These are phyloP conservation scores for Neostethus bicornis DNA, from an alignment of 2,797 vertebrate species.

Conservation along the genomic window DNA sequence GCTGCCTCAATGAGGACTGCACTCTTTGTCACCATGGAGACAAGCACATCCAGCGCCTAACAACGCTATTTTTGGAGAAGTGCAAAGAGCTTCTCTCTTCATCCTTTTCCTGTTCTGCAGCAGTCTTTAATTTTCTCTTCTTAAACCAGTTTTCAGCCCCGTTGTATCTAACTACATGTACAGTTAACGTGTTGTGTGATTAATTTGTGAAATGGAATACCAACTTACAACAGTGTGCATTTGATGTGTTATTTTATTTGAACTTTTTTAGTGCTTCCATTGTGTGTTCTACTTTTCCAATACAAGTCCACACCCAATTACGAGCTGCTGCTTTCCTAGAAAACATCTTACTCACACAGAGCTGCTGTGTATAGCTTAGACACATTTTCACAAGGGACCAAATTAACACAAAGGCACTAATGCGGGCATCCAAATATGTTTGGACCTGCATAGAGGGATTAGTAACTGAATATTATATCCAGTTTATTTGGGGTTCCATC, in stretches of 20 bases:
- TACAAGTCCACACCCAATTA: slow-evolving; percentile 33
- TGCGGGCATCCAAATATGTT: slow-evolving; percentile 52
- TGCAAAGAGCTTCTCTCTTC: slow-evolving; percentile 77
- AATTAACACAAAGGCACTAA: slow-evolving; percentile 60
- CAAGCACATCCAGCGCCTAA: slow-evolving; percentile 82
- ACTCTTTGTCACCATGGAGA: slow-evolving; percentile 83
- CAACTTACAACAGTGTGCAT: neutral
- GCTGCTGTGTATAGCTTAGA: slow-evolving; percentile 39
- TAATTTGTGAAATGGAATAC: slow-evolving; percentile 1
- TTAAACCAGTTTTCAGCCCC: slow-evolving; percentile 61
- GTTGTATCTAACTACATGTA: slow-evolving; percentile 61
- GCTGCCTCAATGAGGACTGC: slow-evolving; percentile 75
- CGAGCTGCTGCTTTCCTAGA: slow-evolving; percentile 23
- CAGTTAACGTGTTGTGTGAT: too few relatives aligned
- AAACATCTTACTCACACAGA: slow-evolving; percentile 20
- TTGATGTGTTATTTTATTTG: slow-evolving; percentile 15
- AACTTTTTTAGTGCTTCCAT: too few relatives aligned
- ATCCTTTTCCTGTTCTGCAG: slow-evolving; percentile 68
- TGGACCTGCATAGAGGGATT: slow-evolving; percentile 58
- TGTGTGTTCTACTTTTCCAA: too few relatives aligned
- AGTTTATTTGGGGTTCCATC: slow-evolving; percentile 29
- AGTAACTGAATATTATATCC: slow-evolving; percentile 51
- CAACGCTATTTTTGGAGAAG: slow-evolving; percentile 84
- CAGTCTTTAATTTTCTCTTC: slow-evolving; percentile 72
- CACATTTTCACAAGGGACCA: slow-evolving; percentile 48